Conservation (phyloP, 2,888 invertebrate genomes). For the Stratiomys singularior region DNA sequence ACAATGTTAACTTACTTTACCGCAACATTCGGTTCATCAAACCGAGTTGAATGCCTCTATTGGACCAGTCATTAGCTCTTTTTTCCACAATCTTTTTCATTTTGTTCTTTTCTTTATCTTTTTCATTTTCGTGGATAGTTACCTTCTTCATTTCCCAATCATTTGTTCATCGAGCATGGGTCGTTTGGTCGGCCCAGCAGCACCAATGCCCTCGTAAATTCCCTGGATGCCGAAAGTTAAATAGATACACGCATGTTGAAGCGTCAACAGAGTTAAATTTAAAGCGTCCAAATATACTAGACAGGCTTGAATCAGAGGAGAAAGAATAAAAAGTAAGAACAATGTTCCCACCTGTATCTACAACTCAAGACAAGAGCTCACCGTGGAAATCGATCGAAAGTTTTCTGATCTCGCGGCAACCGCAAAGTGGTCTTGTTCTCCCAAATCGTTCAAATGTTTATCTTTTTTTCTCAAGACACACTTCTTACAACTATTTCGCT, state of each 20-base stretch:
- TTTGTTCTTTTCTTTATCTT: not conserved
- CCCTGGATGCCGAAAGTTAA: constrained; percentile 9
- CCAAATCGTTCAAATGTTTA: not conserved
- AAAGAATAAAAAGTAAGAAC: not conserved
- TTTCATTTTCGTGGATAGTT: constrained; percentile 5
- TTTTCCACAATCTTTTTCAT: not conserved
- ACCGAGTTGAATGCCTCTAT: constrained; percentile 36
- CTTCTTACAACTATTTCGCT: not conserved
- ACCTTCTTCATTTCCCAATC: not conserved
- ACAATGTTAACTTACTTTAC: constrained; percentile 36
- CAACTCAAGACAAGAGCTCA: not conserved
- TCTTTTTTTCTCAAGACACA: not conserved
- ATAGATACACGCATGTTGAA: constrained; percentile 2
- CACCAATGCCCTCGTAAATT: not conserved
- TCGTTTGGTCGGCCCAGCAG: not conserved
- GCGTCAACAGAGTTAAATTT: constrained; percentile 5
- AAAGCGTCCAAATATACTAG: not conserved
- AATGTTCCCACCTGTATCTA: not conserved
- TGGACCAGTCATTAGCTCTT: constrained; percentile 20
- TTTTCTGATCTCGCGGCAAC: not conserved
- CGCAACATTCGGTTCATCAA: constrained; percentile 41
- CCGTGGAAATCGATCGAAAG: constrained; percentile 8
- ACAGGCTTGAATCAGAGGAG: not conserved
- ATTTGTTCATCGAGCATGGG: not conserved
- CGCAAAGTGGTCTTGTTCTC: constrained; percentile 2